Conservation (phyloP, 2,113 vertebrate species). For the Neomonachus schauinslandi region DNA sequence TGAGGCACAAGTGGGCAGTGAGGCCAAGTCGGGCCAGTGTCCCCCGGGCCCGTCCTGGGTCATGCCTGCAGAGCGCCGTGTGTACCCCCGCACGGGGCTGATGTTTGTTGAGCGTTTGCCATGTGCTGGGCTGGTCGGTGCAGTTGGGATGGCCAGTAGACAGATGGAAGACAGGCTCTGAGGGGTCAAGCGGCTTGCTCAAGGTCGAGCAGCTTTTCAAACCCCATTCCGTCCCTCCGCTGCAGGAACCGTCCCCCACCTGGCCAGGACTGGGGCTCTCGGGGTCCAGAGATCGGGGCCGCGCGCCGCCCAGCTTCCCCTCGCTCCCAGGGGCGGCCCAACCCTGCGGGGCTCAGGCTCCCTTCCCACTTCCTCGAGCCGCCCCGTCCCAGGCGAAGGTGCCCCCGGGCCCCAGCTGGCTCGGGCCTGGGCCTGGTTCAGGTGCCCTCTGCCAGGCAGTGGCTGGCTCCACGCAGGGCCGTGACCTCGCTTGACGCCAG, state of each 20-base stretch:
- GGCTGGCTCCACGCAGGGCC: not conserved
- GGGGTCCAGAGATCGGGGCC: not conserved
- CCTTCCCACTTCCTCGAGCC: not conserved
- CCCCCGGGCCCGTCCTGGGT: too few species aligned
- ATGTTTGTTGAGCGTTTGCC: not conserved
- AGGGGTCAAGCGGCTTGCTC: not conserved
- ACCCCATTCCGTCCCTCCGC: fast-evolving
- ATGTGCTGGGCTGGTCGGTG: fast-evolving
- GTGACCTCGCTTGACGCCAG: not conserved
- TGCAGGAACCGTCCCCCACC: fast-evolving
- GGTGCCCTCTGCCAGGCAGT: not conserved
- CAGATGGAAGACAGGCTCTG: not conserved
- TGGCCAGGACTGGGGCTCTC: too few species aligned
- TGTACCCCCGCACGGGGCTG: not conserved
- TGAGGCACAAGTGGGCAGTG: not conserved
- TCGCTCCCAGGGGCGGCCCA: fast-evolving
- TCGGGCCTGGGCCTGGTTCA: not conserved
- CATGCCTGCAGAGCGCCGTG: fast-evolving
- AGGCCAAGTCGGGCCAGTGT: not conserved
- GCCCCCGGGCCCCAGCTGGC: not conserved
- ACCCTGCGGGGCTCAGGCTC: not conserved
- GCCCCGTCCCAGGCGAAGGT: not conserved
- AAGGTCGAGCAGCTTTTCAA: not conserved
- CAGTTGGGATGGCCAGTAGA: not conserved
- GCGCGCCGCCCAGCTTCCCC: not conserved